These are phyloP conservation scores for Oryctes rhinoceros DNA, from an alignment of 1,140 invertebrate genomes.

Conservation along the genomic window DNA sequence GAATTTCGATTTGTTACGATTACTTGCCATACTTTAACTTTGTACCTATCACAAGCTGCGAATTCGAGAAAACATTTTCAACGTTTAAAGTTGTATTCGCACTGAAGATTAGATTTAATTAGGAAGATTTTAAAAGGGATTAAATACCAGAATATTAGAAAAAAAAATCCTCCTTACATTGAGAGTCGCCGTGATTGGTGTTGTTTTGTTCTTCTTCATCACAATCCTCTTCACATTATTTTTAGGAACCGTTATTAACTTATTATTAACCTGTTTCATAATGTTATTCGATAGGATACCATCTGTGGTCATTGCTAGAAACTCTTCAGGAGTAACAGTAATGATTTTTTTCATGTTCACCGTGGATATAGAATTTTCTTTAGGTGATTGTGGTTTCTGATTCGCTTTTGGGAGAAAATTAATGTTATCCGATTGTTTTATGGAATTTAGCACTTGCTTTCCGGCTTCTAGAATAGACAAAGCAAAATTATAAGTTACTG, in stretches of 20 bases:
- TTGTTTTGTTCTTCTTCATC: conserved; percentile 60
- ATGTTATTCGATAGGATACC: conserved; percentile 44
- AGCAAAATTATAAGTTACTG: too few species aligned
- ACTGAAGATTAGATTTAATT: too few species aligned
- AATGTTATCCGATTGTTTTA: conserved; percentile 63
- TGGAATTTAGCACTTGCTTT: conserved; percentile 75
- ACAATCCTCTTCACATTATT: conserved; percentile 59
- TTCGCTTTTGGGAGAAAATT: conserved; percentile 61
- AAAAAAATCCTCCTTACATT: conserved; percentile 49
- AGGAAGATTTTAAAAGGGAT: too few species aligned
- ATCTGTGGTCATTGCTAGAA: conserved; percentile 54
- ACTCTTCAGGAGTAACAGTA: conserved; percentile 57
- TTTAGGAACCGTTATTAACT: conserved; percentile 43
- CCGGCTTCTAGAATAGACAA: conserved; percentile 69
- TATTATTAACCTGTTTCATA: conserved; percentile 47
- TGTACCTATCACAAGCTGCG: too few species aligned
- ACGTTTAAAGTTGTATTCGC: too few species aligned
- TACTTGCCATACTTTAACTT: too few species aligned
- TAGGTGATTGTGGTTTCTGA: conserved; percentile 47
- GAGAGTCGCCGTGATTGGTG: conserved; percentile 48
- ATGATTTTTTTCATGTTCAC: conserved; percentile 57
- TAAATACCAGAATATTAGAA: too few species aligned
- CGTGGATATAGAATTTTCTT: conserved; percentile 50
- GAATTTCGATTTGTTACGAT: too few species aligned
- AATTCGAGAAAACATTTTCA: too few species aligned